phyloP scores from a whole-genome alignment of 2,797 vertebrate species.

The Harpagifer antarcticus region DNA sequence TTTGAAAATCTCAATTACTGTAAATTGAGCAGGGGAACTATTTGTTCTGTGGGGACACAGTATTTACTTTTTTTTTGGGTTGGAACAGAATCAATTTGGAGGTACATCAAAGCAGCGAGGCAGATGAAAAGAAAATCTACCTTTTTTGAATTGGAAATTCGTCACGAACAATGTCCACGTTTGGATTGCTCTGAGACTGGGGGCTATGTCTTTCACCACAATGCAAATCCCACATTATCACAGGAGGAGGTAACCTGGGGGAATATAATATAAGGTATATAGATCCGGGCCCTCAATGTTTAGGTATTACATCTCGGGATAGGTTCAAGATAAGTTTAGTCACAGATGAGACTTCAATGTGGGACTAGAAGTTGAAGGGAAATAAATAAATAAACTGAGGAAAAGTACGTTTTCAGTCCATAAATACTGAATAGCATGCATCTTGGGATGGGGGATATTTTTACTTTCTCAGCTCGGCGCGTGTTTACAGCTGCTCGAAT shows the following conservation, averaged over 20 bases:
- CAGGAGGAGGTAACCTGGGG: constrained; percentile 38
- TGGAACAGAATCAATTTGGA: constrained; percentile 67
- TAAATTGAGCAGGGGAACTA: constrained; percentile 30
- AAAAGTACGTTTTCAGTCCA: constrained; percentile 47
- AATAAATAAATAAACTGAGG: constrained; percentile 42
- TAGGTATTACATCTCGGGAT: constrained; percentile 46
- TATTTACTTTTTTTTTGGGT: constrained; percentile 29
- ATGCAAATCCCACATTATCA: constrained; percentile 58
- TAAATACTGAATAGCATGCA: constrained; percentile 53
- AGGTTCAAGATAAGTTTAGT: constrained; percentile 67
- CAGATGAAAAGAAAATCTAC: constrained; percentile 54
- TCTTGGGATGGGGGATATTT: constrained; percentile 51
- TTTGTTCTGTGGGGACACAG: constrained; percentile 25
- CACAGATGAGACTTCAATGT: constrained; percentile 51
- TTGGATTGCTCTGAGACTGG: constrained; percentile 37
- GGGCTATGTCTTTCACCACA: constrained; percentile 53
- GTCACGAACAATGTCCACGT: constrained; percentile 55
- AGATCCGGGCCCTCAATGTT: background rate
- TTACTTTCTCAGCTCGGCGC: constrained; percentile 44
- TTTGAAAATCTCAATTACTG: constrained; percentile 40
- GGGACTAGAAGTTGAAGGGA: constrained; percentile 43
- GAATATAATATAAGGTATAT: constrained; percentile 51
- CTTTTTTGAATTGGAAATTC: constrained; percentile 68
- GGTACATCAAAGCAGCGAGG: constrained; percentile 54
- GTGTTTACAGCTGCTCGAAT: constrained; percentile 22